Evolutionary conservation across 2,113 vertebrate species (phyloP), one percentile per base, ranked within the genome.

Genomic region (Psittacara wagleri): DNA sequence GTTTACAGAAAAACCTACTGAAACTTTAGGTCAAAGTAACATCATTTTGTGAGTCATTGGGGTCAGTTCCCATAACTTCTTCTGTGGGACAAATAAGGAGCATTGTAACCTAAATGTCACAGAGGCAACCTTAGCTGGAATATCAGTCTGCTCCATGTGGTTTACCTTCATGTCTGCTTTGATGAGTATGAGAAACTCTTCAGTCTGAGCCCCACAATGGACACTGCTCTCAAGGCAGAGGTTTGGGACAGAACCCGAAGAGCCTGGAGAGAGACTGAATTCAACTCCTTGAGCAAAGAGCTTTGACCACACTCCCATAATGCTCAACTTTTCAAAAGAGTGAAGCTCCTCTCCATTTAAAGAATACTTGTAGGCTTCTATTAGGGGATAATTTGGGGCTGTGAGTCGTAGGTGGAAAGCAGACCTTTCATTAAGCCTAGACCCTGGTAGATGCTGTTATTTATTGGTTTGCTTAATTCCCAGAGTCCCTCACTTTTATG

Each of bases 21-120:
- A 82, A 72, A 19, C 10, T 64, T 81, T 19, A 35, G n/a, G 37
- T 41, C 49, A 52, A 69, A 76, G 57, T 39, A 73, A 27, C 2
- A 2, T 4, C 33, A 10, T 12, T 54, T 33, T 43, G n/a, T 59
- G 59, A 35, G 66, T 79, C 3, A 1, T 41, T 18, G 33, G 39
- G 61, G 63, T 24, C 57, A 31, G 20, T 66, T 72, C 28, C 44
- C 9, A 2, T 59, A 11, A 73, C 8, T 46, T 85, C 28, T 29
- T 79, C 29, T 49, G 46, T 41, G 31, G 29, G 39, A 66, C 15
- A n/a, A 0, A n/a, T 43, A 22, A 70, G 0, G 1, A 24, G 9
- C 57, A 59, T 28, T 92, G 41, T n/a, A 51, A 59, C 24, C 33
- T 52, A 12, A 43, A 52, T 15, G 44, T 33, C 43, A 17, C 15